Evolutionary conservation across 2,797 vertebrate species (phyloP), one percentile per base, ranked within the genome.

Genomic region (Ptychadena robeensis): DNA sequence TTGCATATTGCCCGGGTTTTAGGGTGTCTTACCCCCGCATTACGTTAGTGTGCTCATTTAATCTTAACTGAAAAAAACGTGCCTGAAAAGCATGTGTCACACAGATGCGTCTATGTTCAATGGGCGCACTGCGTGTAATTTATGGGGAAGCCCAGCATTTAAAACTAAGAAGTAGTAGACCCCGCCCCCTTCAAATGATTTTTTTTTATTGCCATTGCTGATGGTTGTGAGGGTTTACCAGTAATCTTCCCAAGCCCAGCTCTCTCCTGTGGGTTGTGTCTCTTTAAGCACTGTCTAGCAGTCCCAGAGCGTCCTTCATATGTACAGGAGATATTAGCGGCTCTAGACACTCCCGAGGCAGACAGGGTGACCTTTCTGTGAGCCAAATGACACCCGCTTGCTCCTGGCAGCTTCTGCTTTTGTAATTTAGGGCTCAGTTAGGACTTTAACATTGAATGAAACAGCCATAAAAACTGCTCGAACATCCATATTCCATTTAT

Each of bases 391-490:
- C 68, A 88, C 79, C 83, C 84, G 85, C 87, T 85, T 87, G 88
- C 87, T 80, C 85, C 88, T 86, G 87, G 87, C 78, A 86, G 85
- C 72, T 27, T 79, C 18, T 73, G 81, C 74, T 89, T 91, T 91
- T 90, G 86, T 85, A 92, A 90, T 93, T 89, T 89, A 92, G 89
- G 91, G 84, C 83, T 91, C 86, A 91, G 87, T 91, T 91, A 92
- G 86, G 86, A 90, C 85, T 91, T 84, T 67, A 86, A 88, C 91
- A 90, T 89, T 81, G 91, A 89, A 91, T 90, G 80, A 37, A 84
- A 74, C 64, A 75, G 77, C 82, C 72, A 80, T 75, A 84, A 78
- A 84, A 84, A 84, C 75, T 53, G 82, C 77, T 80, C 27, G 44
- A 84, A 84, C 71, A 74, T 80, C 70, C 77, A 75, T 80, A 84